Conservation (phyloP, 2,888 invertebrate species). For the Halocaridina rubra region DNA sequence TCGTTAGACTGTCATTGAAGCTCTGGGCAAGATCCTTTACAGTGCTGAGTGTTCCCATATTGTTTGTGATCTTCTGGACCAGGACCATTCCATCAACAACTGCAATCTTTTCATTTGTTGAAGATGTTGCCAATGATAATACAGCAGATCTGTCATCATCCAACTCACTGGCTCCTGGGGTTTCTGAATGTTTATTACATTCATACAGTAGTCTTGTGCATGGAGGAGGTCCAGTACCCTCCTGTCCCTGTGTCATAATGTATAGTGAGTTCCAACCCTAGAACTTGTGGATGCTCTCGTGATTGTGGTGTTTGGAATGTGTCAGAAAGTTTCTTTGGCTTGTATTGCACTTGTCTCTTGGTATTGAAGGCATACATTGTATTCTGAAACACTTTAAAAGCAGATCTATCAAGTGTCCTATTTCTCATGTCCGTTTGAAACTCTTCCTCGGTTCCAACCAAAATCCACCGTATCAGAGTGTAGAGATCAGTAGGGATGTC, state of each 20-base stretch:
- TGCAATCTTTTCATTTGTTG: too few relatives aligned
- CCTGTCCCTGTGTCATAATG: slow-evolving; percentile 31
- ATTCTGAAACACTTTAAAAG: background rate
- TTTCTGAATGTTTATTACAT: slow-evolving; percentile 36
- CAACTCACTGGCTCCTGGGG: slow-evolving; percentile 37
- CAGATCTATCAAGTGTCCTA: background rate
- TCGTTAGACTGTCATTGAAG: too few relatives aligned
- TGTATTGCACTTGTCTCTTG: background rate
- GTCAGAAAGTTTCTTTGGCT: background rate
- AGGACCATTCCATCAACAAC: too few relatives aligned
- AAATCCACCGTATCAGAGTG: background rate
- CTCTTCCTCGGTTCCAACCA: background rate
- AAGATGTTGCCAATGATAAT: background rate
- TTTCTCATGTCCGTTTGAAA: background rate
- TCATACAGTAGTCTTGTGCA: slow-evolving; percentile 29
- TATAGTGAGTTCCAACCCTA: slow-evolving; percentile 26
- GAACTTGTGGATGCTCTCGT: background rate
- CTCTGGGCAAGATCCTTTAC: too few relatives aligned
- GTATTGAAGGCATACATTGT: slow-evolving; percentile 10
- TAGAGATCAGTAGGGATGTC: background rate
- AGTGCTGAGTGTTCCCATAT: background rate
- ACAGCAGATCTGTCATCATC: slow-evolving; percentile 23
- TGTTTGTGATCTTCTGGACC: background rate
- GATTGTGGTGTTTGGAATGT: background rate
- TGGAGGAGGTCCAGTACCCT: slow-evolving; percentile 33